Base-by-base conservation (phyloP, 2,797 vertebrate genomes). In the Pipistrellus pipistrellus region DNA sequence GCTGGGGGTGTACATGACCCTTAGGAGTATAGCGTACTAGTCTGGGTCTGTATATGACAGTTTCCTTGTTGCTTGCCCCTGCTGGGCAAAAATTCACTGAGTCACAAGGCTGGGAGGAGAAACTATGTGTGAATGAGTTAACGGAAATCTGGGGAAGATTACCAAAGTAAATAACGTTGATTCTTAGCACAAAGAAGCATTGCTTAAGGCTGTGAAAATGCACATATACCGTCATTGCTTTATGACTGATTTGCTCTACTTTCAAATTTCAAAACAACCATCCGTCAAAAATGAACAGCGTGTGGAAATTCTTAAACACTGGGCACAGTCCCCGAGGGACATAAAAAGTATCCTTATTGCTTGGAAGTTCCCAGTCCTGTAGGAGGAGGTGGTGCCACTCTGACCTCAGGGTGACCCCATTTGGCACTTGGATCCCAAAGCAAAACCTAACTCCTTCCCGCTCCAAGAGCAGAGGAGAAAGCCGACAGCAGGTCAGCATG, bases 101-200 rank as follows among this genome's bases (percentile, higher is more conserved):
- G 51, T 96, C 92, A 83, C 64, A 71, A 68, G 77, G 25, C 88
- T 80, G 30, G 57, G 89, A 94, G 57, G 85, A 94, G 81, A 95
- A 83, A 71, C 25, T 44, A 12, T 87, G 38, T 51, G 30, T 83
- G 78, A 94, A 90, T 17, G 53, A 96, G 94, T 95, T 87, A 89
- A 88, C 55, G 90, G 82, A 71, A 94, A 82, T 90, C 90, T 73
- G 85, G 85, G 95, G 80, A 93, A 80, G 90, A 95, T 53, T 96
- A 88, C 95, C 46, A 48, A 88, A 85, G 90, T 76, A 86, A 96
- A 96, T 90, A 78, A 93, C 85, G 90, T 88, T 93, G 82, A 83
- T 92, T 93, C 46, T 90, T 69, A 93, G 90, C 69, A 96, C 87
- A 92, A 93, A 91, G 57, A 73, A 85, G 53, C 62, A 85, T 95